Conservation (phyloP, 2,113 vertebrate species). For the Melozone crissalis region DNA sequence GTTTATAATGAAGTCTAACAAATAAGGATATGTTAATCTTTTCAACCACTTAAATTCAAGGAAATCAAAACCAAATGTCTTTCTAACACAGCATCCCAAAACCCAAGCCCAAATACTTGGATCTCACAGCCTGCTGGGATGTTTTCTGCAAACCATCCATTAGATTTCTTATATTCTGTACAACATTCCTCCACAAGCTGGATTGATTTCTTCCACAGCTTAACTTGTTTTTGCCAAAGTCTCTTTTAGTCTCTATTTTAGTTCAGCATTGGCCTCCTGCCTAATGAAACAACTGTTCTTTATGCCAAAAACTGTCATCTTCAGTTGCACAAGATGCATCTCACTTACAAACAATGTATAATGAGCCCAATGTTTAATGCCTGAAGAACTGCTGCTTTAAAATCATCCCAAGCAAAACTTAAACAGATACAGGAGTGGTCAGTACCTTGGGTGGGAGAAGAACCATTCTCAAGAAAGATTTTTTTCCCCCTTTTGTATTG, state of each 20-base stretch:
- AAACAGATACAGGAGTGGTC: neutral
- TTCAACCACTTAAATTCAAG: slow-evolving; percentile 27
- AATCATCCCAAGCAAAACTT: neutral
- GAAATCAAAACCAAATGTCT: slow-evolving; percentile 67
- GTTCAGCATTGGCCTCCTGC: slow-evolving; percentile 43
- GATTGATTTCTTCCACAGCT: slow-evolving; percentile 33
- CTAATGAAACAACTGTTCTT: slow-evolving; percentile 43
- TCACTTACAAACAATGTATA: slow-evolving; percentile 1
- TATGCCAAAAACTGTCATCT: slow-evolving; percentile 46
- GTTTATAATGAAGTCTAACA: slow-evolving; percentile 11
- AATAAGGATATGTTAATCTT: slow-evolving; percentile 35
- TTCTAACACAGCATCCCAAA: slow-evolving; percentile 25
- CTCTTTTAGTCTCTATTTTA: slow-evolving; percentile 32
- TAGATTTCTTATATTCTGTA: neutral
- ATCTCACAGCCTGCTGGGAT: slow-evolving; percentile 14
- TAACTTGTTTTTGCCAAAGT: slow-evolving; percentile 66
- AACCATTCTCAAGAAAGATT: neutral
- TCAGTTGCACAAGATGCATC: slow-evolving; percentile 15
- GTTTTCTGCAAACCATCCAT: slow-evolving; percentile 18
- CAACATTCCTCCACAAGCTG: neutral
- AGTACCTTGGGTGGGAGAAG: neutral
- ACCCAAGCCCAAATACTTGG: slow-evolving; percentile 3
- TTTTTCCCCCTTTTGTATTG: neutral
- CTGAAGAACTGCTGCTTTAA: neutral
- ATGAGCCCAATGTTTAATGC: neutral